phyloP scores from a whole-genome alignment of 1,140 invertebrate species.

The Drosophila serrata region DNA sequence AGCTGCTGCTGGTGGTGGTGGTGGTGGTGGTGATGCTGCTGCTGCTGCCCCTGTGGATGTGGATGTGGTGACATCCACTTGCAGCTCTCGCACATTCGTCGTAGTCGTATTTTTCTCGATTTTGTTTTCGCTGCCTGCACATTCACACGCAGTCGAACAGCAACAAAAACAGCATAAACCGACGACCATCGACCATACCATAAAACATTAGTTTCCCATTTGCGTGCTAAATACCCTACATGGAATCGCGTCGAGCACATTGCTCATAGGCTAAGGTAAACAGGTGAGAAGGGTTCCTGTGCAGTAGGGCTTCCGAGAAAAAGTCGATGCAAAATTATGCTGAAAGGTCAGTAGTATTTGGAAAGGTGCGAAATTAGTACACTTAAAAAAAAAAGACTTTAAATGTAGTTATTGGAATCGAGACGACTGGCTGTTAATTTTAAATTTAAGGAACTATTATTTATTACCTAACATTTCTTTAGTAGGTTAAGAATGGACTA shows the following conservation, averaged over 20 bases:
- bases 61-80: constrained; percentile 80
- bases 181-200: constrained; percentile 66
- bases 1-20: constrained; percentile 28
- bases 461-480: neutral
- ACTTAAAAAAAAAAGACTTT: neutral
- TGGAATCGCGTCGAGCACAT: constrained; percentile 43
- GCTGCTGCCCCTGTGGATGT: constrained; percentile 20
- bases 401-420: too few species aligned
- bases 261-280: constrained; percentile 6
- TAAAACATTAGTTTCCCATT: constrained; percentile 83
- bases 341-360: neutral
- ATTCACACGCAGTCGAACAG: constrained; percentile 73
- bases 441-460: neutral
- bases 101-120: constrained; percentile 65
- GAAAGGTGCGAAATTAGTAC: constrained; percentile 30
- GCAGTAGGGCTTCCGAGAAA: constrained; percentile 18
- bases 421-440: too few species aligned
- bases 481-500: neutral
- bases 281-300: constrained; percentile 11
- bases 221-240: constrained; percentile 81
- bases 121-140: constrained; percentile 61
- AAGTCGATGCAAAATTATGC: constrained; percentile 16
- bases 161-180: constrained; percentile 51
- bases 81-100: constrained; percentile 72
- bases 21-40: constrained; percentile 8